Conservation (phyloP, 2,888 invertebrate species). For the Lasius fuliginosus region DNA sequence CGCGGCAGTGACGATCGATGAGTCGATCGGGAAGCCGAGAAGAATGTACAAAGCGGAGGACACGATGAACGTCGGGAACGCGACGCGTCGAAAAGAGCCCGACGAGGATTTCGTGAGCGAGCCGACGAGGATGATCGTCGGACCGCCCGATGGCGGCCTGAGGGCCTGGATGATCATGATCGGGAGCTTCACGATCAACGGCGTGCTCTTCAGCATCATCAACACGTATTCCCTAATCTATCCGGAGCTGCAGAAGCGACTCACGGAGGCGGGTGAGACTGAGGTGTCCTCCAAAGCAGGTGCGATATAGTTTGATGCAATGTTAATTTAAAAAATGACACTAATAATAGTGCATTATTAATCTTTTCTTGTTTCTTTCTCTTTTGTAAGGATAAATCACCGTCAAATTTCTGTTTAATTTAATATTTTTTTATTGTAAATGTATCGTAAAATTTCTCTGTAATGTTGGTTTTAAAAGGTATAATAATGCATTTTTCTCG, state of each 20-base stretch:
- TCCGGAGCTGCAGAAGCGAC: conserved; percentile 89
- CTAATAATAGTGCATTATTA: neutral
- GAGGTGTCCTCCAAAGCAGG: conserved; percentile 94
- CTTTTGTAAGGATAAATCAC: no score
- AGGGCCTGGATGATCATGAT: conserved; percentile 94
- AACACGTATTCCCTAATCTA: conserved; percentile 96
- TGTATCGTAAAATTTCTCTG: no score
- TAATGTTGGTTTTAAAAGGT: no score
- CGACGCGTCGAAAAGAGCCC: neutral
- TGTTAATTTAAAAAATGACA: neutral
- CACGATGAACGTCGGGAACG: neutral
- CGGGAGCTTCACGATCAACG: conserved; percentile 95
- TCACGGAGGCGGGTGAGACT: conserved; percentile 89
- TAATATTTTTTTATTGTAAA: no score
- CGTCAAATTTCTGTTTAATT: no score
- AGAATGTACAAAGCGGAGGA: conserved; percentile 55
- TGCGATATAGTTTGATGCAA: conserved; percentile 86
- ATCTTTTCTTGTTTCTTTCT: no score
- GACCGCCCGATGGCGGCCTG: conserved; percentile 91
- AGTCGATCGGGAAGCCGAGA: conserved; percentile 33
- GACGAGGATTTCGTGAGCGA: conserved; percentile 29
- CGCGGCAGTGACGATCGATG: conserved; percentile 51
- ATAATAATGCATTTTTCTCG: no score
- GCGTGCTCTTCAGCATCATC: conserved; percentile 96
- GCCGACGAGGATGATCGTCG: conserved; percentile 1